phyloP scores from a whole-genome alignment of 2,888 invertebrate species.

The Rhyacophila evoluta region DNA sequence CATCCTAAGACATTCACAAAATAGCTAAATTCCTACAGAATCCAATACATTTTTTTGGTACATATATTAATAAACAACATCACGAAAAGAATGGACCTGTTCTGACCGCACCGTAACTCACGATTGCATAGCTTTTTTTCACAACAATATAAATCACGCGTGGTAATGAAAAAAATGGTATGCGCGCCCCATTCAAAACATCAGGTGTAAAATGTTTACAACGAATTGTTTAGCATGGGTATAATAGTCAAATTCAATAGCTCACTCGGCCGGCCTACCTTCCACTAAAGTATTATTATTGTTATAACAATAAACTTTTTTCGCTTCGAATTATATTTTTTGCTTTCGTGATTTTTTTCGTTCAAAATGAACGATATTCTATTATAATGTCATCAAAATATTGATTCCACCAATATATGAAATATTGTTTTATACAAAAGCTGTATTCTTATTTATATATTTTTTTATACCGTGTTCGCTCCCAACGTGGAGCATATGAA shows the following conservation, averaged over 20 bases:
- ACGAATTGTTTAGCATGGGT: not conserved
- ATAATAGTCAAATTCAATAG: not conserved
- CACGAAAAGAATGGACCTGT: not conserved
- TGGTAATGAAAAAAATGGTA: constrained; percentile 7
- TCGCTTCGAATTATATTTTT: no score
- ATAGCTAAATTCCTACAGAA: not conserved
- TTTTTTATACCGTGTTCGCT: no score
- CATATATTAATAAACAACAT: not conserved
- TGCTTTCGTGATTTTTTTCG: no score
- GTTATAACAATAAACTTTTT: no score
- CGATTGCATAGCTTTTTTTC: constrained; percentile 7
- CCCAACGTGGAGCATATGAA: no score
- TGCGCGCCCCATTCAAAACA: not conserved
- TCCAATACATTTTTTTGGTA: not conserved
- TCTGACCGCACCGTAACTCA: constrained; percentile 16
- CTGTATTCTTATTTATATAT: no score
- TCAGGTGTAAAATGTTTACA: constrained; percentile 22
- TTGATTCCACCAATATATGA: no score
- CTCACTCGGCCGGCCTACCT: not conserved
- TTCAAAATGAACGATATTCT: no score
- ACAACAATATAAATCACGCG: constrained; percentile 17
- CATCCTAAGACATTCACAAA: not conserved
- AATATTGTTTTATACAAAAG: no score
- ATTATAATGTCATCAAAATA: no score
- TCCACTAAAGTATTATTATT: no score